Percentiles rank a stretch among this genome's conserved stretches.
These are phyloP conservation scores for Calidris pugnax DNA, from an alignment of 2,113 vertebrate species.

Conservation along the genomic window DNA sequence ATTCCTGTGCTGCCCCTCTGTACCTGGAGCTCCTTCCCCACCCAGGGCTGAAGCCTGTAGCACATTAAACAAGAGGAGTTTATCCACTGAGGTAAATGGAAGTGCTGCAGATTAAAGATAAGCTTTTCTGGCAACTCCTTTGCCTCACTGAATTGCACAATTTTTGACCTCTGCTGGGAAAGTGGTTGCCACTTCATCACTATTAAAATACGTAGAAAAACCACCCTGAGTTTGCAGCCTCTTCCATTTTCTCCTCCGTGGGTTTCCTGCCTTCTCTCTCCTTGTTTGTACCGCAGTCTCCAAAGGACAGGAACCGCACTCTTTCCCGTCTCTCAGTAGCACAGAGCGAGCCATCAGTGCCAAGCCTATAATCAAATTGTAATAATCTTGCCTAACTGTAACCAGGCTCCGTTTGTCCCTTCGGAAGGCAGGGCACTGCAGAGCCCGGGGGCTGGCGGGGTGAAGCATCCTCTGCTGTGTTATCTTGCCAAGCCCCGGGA, in stretches of 20 bases:
- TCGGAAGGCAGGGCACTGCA: background rate
- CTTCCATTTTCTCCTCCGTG: background rate
- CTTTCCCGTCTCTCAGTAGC: background rate
- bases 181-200: background rate
- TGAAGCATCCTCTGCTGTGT: background rate
- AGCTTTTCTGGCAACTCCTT: background rate
- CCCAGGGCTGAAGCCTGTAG: background rate
- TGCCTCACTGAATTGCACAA: background rate
- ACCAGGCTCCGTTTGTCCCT: background rate
- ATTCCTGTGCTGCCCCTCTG: background rate
- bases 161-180: background rate
- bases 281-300: background rate
- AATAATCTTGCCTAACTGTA: background rate
- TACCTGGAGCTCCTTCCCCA: background rate
- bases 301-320: background rate
- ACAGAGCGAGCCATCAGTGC: background rate
- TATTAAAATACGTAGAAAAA: background rate
- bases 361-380: constrained; percentile 4
- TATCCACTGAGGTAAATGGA: background rate
- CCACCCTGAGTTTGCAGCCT: background rate
- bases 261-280: background rate
- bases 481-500: background rate
- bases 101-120: background rate
- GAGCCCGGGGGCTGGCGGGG: background rate
- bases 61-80: background rate